Evolutionary conservation across 1,140 invertebrate species (phyloP).

Genomic region (Watersipora subatra): DNA sequence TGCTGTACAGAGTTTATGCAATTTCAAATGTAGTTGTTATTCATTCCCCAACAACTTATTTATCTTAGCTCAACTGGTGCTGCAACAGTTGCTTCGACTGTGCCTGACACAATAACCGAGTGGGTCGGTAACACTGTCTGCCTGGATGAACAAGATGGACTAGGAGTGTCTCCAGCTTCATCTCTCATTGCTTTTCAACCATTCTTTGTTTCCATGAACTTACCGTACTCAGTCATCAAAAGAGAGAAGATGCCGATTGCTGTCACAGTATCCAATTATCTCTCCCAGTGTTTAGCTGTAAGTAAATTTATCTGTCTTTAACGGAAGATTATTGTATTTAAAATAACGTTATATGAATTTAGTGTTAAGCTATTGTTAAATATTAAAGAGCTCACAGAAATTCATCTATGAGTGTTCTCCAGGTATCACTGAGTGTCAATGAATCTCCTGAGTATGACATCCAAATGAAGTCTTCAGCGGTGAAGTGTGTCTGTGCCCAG

Average conservation of each 20-base stretch:
- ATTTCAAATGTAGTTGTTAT: too few species aligned
- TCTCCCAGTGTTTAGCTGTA: constrained; percentile 52
- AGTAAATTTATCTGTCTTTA: constrained; percentile 18
- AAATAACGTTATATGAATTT: too few species aligned
- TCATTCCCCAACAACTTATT: too few species aligned
- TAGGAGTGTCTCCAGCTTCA: constrained; percentile 55
- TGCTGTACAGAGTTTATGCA: too few species aligned
- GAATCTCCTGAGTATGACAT: constrained; percentile 42
- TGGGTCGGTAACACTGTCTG: constrained; percentile 90
- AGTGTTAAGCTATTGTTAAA: neutral
- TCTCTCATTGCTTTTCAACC: constrained; percentile 70
- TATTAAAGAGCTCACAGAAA: neutral
- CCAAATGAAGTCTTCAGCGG: constrained; percentile 8
- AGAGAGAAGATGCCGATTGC: constrained; percentile 80
- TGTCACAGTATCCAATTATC: constrained; percentile 82
- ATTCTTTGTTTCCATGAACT: constrained; percentile 69
- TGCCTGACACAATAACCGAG: constrained; percentile 78
- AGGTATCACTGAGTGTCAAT: too few species aligned
- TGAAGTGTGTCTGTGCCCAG: constrained; percentile 28
- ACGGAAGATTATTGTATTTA: constrained; percentile 16
- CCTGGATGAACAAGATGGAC: constrained; percentile 62
- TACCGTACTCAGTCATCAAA: constrained; percentile 76
- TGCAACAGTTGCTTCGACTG: constrained; percentile 40
- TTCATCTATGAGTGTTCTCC: too few species aligned
- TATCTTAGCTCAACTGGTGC: constrained; percentile 40